Base-by-base conservation (phyloP, 1,140 invertebrate species). In the Zaprionus nigranus region DNA sequence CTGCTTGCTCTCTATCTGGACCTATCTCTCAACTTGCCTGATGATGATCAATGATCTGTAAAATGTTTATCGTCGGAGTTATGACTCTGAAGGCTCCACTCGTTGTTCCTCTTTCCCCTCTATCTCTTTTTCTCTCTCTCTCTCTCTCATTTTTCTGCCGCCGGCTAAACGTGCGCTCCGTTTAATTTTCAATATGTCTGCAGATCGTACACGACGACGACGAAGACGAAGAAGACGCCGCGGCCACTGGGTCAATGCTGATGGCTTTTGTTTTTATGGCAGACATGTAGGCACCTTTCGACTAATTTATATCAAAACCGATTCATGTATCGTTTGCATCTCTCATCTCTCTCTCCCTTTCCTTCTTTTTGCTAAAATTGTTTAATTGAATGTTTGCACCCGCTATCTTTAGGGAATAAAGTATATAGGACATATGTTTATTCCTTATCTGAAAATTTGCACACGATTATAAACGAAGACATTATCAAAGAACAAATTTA, bases 121-220 rank as follows among this genome's bases (percentile, higher is more conserved):
- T 46, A 1, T 30, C 51, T 59, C 57, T n/a, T 20, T 20, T 7
- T 72, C 28, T 11, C 20, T 12, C 24, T 28, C 66, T 12, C 66
- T 12, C 63, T 26, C 54, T 40, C 51, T 68, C 49, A 28, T 28
- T 15, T 15, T 12, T 22, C 67, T 15, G 68, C 38, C 81, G 43
- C 30, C 46, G 85, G 85, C 78, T 73, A 90, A 88, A 88, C 85
- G 85, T 88, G 85, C 84, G 84, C 81, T 88, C 72, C 81, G 85
- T 76, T 88, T 88, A 88, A 88, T 88, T 90, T 90, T 88, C 85
- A 88, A 88, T 88, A 90, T 85, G 85, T 88, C 85, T 88, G 85
- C 66, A 73, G 57, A 53, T 74, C 51, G 61, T 26, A 26, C n/a
- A n/a, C n/a, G n/a, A n/a, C 24, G 54, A 73, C 84, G 61, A 67